Conservation (phyloP, 2,797 vertebrate genomes). For the Eulemur rubriventer region DNA sequence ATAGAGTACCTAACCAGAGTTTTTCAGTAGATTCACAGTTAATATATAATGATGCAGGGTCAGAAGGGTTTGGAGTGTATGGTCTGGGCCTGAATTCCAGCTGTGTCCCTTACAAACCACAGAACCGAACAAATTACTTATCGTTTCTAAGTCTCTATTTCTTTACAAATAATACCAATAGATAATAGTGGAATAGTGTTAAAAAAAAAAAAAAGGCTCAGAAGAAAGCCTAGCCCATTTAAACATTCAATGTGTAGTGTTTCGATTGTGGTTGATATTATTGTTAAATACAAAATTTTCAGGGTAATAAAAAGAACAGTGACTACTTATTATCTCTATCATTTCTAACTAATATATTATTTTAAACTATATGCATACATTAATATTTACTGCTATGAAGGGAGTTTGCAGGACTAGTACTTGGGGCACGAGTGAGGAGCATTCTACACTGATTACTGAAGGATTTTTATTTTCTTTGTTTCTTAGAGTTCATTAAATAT, state of each 20-base stretch:
- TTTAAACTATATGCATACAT: neutral
- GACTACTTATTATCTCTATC: neutral
- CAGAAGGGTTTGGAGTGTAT: neutral
- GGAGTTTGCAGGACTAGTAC: neutral
- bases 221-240: neutral
- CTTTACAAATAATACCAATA: neutral
- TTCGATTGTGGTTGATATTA: neutral
- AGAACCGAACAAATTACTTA: neutral
- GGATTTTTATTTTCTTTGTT: neutral
- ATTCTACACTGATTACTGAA: neutral
- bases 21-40: neutral
- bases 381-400: neutral
- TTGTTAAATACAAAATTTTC: neutral
- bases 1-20: neutral
- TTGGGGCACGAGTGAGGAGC: neutral
- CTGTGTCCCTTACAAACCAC: neutral
- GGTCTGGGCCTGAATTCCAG: neutral
- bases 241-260: neutral
- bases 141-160: constrained; percentile 15
- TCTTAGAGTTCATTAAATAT: neutral
- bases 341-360: neutral
- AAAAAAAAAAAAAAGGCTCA: neutral
- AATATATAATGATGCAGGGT: neutral
- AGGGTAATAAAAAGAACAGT: neutral
- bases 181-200: neutral